Evolutionary conservation across 2,888 invertebrate genomes (phyloP).

Genomic region (Ectropis crepuscularia): DNA sequence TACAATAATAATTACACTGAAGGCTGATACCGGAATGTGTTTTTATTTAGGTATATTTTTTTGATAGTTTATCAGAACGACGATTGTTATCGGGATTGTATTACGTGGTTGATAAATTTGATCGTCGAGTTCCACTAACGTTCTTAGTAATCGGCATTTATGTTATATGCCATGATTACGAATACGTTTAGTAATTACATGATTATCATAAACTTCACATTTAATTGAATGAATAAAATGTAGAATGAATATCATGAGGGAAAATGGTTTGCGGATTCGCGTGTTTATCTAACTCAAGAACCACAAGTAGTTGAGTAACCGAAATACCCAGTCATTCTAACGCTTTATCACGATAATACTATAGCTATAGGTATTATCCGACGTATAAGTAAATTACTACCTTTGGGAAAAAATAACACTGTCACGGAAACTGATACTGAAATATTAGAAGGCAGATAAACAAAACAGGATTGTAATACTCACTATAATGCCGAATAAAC

Average conservation of each 20-base stretch:
- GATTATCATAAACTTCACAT: too few species aligned
- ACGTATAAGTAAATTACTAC: too few species aligned
- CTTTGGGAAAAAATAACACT: too few species aligned
- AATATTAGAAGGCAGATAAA: too few species aligned
- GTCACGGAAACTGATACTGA: too few species aligned
- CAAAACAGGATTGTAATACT: too few species aligned
- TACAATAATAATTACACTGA: constrained; percentile 6
- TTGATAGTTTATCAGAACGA: constrained; percentile 32
- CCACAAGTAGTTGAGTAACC: neutral
- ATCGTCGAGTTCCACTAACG: neutral
- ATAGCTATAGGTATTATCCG: neutral
- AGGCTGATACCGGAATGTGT: constrained; percentile 11
- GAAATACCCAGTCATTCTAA: neutral
- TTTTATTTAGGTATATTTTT: constrained; percentile 16
- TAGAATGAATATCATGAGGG: neutral
- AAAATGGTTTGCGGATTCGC: constrained; percentile 10
- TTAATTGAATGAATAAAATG: neutral
- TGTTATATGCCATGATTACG: neutral
- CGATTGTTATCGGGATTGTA: constrained; percentile 16
- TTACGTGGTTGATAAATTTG: constrained; percentile 13
- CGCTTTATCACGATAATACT: neutral
- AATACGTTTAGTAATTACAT: neutral
- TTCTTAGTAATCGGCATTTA: constrained; percentile 2
- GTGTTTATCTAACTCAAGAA: neutral
- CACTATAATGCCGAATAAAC: too few species aligned